A percentile compares a stretch with the other conserved stretches of the same genome.
Evolutionary conservation across 2,797 vertebrate genomes (phyloP).

Genomic region (Vultur gryphus): DNA sequence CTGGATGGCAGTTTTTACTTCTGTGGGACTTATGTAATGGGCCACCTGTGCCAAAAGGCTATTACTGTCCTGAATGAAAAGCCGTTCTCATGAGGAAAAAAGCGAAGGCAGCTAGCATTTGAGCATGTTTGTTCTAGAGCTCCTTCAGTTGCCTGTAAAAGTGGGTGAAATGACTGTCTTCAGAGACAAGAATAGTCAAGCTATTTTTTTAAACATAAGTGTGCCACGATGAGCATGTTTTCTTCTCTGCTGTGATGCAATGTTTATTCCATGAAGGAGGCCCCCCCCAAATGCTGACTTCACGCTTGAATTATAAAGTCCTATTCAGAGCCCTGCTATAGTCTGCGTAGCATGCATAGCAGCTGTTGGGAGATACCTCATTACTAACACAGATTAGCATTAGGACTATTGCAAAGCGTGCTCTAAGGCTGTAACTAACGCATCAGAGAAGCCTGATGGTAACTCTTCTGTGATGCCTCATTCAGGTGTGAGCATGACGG

Average conservation of each 20-base stretch:
- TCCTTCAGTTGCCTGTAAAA: background rate
- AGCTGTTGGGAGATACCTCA: background rate
- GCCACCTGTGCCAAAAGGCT: background rate
- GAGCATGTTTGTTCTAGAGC: background rate
- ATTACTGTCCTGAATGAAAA: background rate
- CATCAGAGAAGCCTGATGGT: background rate
- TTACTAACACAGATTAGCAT: background rate
- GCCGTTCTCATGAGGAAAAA: background rate
- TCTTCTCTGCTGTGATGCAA: background rate
- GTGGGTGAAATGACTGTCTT: background rate
- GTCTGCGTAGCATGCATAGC: background rate
- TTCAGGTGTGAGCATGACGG: constrained; percentile 95
- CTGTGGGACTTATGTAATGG: background rate
- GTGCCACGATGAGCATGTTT: background rate
- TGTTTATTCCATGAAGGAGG: background rate
- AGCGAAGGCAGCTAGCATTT: background rate
- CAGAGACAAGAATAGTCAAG: background rate
- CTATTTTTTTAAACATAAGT: background rate
- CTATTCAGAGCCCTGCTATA: background rate
- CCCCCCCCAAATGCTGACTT: background rate
- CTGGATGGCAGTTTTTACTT: background rate
- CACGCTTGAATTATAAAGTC: background rate
- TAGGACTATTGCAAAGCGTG: background rate
- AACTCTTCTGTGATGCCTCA: background rate
- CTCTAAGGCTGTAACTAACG: background rate